Conservation (phyloP, 2,888 invertebrate genomes). For the Euspilapteryx auroguttella region DNA sequence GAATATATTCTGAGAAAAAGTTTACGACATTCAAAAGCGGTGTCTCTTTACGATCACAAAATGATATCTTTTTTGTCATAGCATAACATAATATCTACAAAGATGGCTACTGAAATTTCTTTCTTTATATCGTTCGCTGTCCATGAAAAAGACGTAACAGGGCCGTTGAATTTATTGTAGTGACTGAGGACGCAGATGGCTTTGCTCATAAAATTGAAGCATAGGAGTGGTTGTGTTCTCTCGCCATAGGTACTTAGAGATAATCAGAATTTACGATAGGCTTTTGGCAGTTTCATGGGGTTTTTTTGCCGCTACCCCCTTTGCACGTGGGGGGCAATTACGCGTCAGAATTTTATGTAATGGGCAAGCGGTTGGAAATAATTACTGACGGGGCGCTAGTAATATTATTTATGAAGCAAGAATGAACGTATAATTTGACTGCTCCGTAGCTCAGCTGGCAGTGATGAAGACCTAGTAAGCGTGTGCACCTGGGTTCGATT, state of each 20-base stretch:
- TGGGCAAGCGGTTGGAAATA: too few relatives aligned
- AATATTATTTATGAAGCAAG: slow-evolving; percentile 1
- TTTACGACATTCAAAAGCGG: slow-evolving; percentile 6
- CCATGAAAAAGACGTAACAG: slow-evolving; percentile 56
- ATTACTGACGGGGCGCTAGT: neutral
- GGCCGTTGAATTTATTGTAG: slow-evolving; percentile 52
- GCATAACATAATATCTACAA: too few relatives aligned
- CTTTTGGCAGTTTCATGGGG: slow-evolving; percentile 35
- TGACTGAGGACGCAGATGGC: slow-evolving; percentile 52
- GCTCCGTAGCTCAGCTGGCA: too few relatives aligned
- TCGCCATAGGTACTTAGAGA: slow-evolving; percentile 49
- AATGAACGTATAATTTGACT: too few relatives aligned
- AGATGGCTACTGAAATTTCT: too few relatives aligned
- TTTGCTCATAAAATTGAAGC: slow-evolving; percentile 54
- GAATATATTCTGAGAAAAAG: too few relatives aligned
- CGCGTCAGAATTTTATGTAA: too few relatives aligned
- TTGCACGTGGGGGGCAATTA: slow-evolving; percentile 35
- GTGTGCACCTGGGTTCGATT: too few relatives aligned
- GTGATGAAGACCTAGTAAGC: too few relatives aligned
- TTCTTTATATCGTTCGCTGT: slow-evolving; percentile 38
- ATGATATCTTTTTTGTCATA: slow-evolving; percentile 39
- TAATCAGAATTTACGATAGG: slow-evolving; percentile 55
- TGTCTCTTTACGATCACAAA: slow-evolving; percentile 10
- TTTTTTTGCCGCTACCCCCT: slow-evolving; percentile 36
- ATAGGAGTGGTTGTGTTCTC: slow-evolving; percentile 43